Conservation (phyloP, 64 coral and sea anemone genomes). For the Porites lutea region DNA sequence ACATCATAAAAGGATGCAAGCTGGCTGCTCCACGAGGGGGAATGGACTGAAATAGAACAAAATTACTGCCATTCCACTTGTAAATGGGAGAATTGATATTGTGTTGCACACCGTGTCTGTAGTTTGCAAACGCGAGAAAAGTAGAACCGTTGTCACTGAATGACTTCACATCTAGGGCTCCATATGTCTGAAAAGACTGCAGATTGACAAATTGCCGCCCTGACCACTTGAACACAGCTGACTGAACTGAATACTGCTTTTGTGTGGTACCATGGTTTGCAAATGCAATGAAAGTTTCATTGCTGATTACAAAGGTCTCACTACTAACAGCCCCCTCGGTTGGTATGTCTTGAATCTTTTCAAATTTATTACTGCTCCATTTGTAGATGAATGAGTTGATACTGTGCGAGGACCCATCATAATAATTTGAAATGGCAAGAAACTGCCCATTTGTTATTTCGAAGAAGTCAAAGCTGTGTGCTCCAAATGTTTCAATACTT, state of each 20-base stretch:
- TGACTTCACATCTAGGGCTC: conserved; percentile 30
- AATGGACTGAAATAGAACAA: conserved; percentile 23
- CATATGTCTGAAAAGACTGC: background rate
- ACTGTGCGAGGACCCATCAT: background rate
- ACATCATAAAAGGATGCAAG: background rate
- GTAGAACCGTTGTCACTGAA: conserved; percentile 50
- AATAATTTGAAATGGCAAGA: background rate
- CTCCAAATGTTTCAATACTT: background rate
- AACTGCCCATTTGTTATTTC: background rate
- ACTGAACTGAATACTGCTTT: background rate
- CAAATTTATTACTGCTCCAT: background rate
- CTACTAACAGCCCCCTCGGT: background rate
- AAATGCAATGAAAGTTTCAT: conserved; percentile 10
- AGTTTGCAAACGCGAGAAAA: conserved; percentile 36
- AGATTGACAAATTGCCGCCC: background rate
- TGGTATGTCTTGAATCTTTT: background rate
- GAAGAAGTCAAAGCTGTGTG: background rate
- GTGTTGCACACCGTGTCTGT: background rate
- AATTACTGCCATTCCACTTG: conserved; percentile 24
- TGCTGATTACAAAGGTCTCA: background rate
- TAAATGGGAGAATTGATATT: background rate
- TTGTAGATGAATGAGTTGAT: background rate
- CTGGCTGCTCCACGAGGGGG: background rate
- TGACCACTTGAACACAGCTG: background rate
- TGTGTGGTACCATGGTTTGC: background rate